These are phyloP conservation scores for Pseudobourletiella spinata DNA, from an alignment of 1,140 invertebrate genomes.

Conservation along the genomic window DNA sequence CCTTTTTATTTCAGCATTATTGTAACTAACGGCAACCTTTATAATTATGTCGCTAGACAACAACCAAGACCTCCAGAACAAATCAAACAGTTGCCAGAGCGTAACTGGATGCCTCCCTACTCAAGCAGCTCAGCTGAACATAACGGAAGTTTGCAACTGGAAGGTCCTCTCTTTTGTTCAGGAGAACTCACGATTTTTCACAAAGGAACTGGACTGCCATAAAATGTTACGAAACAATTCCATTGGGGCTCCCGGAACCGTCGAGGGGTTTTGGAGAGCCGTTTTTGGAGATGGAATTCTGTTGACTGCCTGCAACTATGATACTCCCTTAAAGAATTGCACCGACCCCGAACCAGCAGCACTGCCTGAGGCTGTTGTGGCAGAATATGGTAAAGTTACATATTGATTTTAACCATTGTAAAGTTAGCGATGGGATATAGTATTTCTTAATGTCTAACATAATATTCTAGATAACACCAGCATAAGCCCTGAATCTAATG, in stretches of 20 bases:
- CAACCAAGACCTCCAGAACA: neutral
- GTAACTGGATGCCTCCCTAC: neutral
- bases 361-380: neutral
- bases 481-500: no score
- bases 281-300: conserved; percentile 5
- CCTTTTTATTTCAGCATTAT: no score
- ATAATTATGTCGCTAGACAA: no score
- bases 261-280: conserved; percentile 4
- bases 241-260: neutral
- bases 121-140: neutral
- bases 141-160: neutral
- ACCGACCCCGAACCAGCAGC: conserved; percentile 5
- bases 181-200: neutral
- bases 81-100: neutral
- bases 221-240: neutral
- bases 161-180: conserved; percentile 2
- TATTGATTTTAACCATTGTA: no score
- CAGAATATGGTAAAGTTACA: neutral
- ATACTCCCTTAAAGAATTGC: neutral
- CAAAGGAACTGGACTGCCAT: neutral
- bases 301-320: neutral
- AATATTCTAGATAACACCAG: no score
- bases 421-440: no score
- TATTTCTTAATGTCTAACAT: no score
- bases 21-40: no score